Base-by-base conservation (phyloP, 2,113 vertebrate species). In the Electrona antarctica region DNA sequence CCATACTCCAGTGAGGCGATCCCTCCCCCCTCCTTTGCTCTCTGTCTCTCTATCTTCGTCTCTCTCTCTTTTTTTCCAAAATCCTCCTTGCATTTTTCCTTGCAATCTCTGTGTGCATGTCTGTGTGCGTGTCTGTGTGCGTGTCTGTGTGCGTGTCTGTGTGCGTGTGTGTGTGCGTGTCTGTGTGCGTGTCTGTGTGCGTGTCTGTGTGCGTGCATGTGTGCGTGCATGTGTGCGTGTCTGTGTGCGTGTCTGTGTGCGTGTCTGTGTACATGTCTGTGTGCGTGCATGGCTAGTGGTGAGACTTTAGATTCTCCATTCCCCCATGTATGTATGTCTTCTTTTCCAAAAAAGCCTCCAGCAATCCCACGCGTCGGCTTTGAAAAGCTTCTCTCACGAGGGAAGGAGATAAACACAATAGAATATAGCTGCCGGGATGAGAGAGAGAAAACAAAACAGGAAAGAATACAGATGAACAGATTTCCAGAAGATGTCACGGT, bases 351-450 rank as follows among this genome's bases (percentile, higher is more conserved):
- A 77, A 71, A 79, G 69, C 84, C 76, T 79, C 61, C 49, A 84
- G 84, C 79, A 6, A 71, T 67, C 52, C 78, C 75, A 75, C 76
- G 76, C 79, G 63, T 75, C 77, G 60, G 77, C 73, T 82, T 71
- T 80, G 74, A 80, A 83, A 76, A 74, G 67, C 29, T 72, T 80
- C 82, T 72, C 51, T 71, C 55, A 66, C 66, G 79, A 82, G 33
- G 33, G 74, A 86, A 78, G 64, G 57, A 72, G 73, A 76, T 73
- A 76, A 82, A 88, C 78, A 75, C 3, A 7, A 54, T 41, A 46
- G 62, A 51, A 67, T 61, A 58, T 10, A n/a, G 55, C 55, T 57
- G 55, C 55, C 4, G n/a, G 9, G 13, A 7, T 1, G 4, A 47
- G 14, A 46, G 2, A 8, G n/a, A 1, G 61, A 33, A 58, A 41